These are phyloP conservation scores for Vireo griseus DNA, from an alignment of 2,797 vertebrate genomes.

Conservation along the genomic window DNA sequence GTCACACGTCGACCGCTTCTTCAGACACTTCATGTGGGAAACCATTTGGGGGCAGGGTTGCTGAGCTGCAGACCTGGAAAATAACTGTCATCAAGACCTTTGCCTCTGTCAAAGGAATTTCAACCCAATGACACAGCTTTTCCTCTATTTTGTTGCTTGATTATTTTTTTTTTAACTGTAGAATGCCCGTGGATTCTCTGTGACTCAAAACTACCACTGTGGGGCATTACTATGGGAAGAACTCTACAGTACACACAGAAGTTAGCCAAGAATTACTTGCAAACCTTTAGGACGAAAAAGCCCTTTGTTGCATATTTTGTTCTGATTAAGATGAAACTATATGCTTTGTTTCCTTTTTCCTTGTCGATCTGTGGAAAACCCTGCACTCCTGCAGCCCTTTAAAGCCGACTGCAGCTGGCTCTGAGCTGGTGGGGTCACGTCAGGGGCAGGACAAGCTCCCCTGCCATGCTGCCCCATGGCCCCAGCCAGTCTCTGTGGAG, in stretches of 20 bases:
- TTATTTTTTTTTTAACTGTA: background rate
- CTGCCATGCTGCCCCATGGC: background rate
- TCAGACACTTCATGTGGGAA: slow-evolving; percentile 71
- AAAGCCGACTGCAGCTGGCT: accelerated
- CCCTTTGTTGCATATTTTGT: background rate
- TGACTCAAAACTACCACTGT: background rate
- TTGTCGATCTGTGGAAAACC: background rate
- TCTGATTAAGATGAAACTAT: background rate
- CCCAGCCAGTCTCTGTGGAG: background rate
- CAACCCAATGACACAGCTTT: slow-evolving; percentile 43
- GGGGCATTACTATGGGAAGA: background rate
- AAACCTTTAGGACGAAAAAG: background rate
- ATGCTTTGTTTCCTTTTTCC: background rate
- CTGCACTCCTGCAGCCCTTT: background rate
- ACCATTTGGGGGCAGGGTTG: slow-evolving; percentile 58
- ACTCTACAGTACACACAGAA: background rate
- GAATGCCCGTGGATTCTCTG: background rate
- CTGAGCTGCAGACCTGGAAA: slow-evolving; percentile 76
- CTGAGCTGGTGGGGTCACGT: accelerated
- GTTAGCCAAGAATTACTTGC: background rate
- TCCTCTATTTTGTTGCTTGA: background rate
- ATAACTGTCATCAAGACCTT: slow-evolving; percentile 78
- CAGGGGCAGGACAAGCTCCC: background rate
- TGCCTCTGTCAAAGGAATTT: slow-evolving; percentile 69
- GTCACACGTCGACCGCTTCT: slow-evolving; percentile 70